Percentiles rank a stretch among this genome's conserved stretches.
These are phyloP conservation scores for Globodera rostochiensis DNA, from an alignment of 1,140 invertebrate species.

Conservation along the genomic window DNA sequence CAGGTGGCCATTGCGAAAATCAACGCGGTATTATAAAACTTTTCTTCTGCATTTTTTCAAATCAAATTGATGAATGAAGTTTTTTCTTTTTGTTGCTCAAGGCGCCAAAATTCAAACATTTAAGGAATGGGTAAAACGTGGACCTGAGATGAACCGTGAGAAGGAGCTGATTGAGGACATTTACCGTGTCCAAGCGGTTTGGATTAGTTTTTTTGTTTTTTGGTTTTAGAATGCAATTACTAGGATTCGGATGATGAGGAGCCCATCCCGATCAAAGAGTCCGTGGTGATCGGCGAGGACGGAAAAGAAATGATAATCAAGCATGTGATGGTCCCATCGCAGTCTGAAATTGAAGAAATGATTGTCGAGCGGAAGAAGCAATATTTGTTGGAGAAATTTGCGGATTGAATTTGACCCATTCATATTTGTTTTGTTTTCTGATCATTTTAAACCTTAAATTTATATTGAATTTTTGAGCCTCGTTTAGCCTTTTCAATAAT, in stretches of 20 bases:
- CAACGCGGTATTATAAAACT: slow-evolving; percentile 13
- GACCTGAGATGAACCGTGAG: slow-evolving; percentile 52
- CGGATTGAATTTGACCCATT: slow-evolving; percentile 26
- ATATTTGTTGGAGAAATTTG: slow-evolving; percentile 50
- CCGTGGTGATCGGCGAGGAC: slow-evolving; percentile 60
- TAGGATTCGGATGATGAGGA: slow-evolving; percentile 62
- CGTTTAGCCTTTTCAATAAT: background rate
- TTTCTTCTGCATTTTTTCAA: too few species aligned
- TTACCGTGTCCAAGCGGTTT: slow-evolving; percentile 54
- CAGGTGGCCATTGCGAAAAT: slow-evolving; percentile 42
- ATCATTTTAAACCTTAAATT: background rate
- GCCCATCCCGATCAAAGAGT: slow-evolving; percentile 56
- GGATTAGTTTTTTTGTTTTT: background rate
- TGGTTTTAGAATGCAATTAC: slow-evolving; percentile 14
- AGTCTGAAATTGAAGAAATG: slow-evolving; percentile 61
- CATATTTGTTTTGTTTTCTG: background rate
- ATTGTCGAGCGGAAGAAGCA: slow-evolving; percentile 63
- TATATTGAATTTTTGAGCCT: background rate
- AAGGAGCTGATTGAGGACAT: slow-evolving; percentile 58
- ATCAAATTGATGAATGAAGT: too few species aligned
- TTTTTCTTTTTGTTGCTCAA: too few species aligned
- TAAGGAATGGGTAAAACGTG: slow-evolving; percentile 47
- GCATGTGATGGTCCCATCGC: slow-evolving; percentile 63
- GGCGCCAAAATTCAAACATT: slow-evolving; percentile 2
- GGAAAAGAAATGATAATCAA: slow-evolving; percentile 58